phyloP scores from a whole-genome alignment of 2,113 vertebrate species.

The Neomonachus schauinslandi region DNA sequence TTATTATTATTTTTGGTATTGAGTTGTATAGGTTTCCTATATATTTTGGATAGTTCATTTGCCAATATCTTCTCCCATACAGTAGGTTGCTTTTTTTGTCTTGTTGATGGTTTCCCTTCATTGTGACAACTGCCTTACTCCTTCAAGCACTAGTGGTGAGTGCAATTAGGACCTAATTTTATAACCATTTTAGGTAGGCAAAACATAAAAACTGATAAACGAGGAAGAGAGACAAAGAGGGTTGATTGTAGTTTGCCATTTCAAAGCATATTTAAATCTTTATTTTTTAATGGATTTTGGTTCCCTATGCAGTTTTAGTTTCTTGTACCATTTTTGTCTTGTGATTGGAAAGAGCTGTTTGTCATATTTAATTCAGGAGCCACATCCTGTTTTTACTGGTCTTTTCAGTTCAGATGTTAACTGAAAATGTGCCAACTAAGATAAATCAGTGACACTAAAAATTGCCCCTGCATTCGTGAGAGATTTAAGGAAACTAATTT shows the following conservation, averaged over 20 bases:
- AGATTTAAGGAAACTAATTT: slow-evolving; percentile 44
- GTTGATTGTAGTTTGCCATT: not conserved
- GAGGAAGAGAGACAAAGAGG: not conserved
- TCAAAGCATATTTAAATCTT: not conserved
- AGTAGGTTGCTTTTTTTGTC: not conserved
- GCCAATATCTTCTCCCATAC: not conserved
- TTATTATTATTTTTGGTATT: not conserved
- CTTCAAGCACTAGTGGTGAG: not conserved
- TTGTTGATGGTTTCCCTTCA: not conserved
- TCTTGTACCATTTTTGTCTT: not conserved
- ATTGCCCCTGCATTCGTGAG: not conserved
- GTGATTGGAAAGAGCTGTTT: not conserved
- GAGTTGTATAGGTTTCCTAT: not conserved
- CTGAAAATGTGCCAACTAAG: not conserved
- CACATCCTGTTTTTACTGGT: not conserved
- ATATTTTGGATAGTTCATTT: not conserved
- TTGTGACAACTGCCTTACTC: not conserved
- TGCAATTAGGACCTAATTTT: not conserved
- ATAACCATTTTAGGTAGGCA: not conserved
- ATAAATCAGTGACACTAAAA: slow-evolving; percentile 34
- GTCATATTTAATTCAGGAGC: not conserved
- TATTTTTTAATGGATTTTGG: not conserved
- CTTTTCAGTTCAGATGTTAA: not conserved
- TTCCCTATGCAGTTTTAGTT: not conserved
- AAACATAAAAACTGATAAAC: not conserved